Conservation (phyloP, 2,888 invertebrate genomes). For the Nowickia ferox region DNA sequence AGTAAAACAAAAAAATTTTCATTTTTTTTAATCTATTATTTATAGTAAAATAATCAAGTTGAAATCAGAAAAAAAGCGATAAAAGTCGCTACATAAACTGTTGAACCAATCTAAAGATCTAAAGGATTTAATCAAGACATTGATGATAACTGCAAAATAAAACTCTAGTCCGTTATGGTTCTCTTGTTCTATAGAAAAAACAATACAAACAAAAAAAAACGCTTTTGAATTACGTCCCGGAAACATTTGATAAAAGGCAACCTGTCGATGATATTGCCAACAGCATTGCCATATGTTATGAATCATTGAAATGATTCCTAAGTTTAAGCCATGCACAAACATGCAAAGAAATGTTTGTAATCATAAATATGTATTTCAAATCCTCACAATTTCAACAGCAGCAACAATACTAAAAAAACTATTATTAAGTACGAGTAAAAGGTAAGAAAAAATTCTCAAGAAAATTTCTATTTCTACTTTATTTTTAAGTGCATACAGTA, state of each 20-base stretch:
- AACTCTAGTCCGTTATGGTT: constrained; percentile 61
- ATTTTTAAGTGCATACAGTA: constrained; percentile 9
- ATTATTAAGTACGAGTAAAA: constrained; percentile 54
- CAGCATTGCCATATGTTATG: constrained; percentile 53
- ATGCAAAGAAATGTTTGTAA: constrained; percentile 25
- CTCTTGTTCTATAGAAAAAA: constrained; percentile 41
- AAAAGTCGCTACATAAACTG: constrained; percentile 35
- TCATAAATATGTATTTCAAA: constrained; percentile 15
- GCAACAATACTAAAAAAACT: not conserved
- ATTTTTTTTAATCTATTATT: constrained; percentile 55
- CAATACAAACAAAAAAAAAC: not conserved
- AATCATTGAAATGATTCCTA: constrained; percentile 52
- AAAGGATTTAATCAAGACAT: constrained; percentile 49
- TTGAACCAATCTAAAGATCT: constrained; percentile 50
- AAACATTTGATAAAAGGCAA: constrained; percentile 40
- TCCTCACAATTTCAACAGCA: constrained; percentile 49
- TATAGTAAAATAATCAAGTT: constrained; percentile 61
- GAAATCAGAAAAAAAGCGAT: constrained; percentile 42
- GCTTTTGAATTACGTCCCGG: constrained; percentile 41
- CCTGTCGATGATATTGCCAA: constrained; percentile 30
- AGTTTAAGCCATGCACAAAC: constrained; percentile 52
- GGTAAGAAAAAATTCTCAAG: constrained; percentile 32
- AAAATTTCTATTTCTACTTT: constrained; percentile 5
- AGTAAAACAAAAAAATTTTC: constrained; percentile 19
- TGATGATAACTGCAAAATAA: constrained; percentile 23